Conservation (phyloP, 2,113 vertebrate species). For the Melanerpes aurifrons region DNA sequence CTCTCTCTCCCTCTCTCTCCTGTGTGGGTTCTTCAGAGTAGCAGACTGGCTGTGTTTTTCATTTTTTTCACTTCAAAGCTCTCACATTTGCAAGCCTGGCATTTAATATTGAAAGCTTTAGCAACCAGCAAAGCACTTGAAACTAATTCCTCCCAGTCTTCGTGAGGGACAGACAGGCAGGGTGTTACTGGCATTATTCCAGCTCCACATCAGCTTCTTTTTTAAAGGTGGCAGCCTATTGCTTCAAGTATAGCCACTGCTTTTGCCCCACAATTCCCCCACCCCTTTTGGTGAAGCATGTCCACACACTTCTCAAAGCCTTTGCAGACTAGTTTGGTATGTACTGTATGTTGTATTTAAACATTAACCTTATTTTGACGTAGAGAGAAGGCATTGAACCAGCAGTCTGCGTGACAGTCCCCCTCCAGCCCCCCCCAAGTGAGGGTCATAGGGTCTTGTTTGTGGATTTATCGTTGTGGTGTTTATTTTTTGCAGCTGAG, state of each 20-base stretch:
- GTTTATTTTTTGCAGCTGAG: not conserved
- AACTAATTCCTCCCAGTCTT: not conserved
- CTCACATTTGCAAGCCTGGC: not conserved
- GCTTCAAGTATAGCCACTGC: constrained; percentile 42
- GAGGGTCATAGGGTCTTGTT: not conserved
- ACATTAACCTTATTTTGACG: constrained; percentile 27
- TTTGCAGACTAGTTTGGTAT: constrained; percentile 46
- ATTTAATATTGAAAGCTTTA: not conserved
- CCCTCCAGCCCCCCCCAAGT: not conserved
- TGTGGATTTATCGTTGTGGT: not conserved
- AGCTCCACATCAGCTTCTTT: constrained; percentile 31
- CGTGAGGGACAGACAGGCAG: not conserved
- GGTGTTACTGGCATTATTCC: not conserved
- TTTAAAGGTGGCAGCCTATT: constrained; percentile 27
- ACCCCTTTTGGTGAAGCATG: constrained; percentile 12
- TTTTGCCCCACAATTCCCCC: constrained; percentile 9
- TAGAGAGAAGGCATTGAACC: constrained; percentile 47
- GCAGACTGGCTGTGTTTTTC: not conserved
- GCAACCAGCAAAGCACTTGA: not conserved
- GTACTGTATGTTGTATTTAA: constrained; percentile 52
- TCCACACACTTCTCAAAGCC: constrained; percentile 2
- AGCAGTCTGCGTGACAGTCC: not conserved
- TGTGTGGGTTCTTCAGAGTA: not conserved
- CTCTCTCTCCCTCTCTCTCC: constrained; percentile 11
- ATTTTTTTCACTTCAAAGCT: not conserved